Evolutionary conservation across 2,888 invertebrate genomes (phyloP).

Genomic region (Athripsodes cinereus): DNA sequence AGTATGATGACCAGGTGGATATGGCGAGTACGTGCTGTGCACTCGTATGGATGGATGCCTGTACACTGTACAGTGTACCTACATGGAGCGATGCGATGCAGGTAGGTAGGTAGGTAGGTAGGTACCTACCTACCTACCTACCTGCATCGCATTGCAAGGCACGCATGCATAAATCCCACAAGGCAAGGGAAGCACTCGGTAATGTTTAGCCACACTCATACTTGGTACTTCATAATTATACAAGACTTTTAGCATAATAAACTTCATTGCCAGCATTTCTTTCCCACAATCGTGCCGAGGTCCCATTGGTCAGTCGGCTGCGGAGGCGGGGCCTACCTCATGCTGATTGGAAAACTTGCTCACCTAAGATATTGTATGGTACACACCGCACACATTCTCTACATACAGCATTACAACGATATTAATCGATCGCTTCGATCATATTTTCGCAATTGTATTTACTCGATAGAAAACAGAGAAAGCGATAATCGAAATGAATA

Average conservation of each 20-base stretch:
- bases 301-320: slow-evolving; percentile 18
- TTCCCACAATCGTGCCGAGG: slow-evolving; percentile 20
- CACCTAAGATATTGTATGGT: slow-evolving; percentile 2
- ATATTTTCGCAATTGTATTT: background rate
- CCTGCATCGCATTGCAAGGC: background rate
- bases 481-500: background rate
- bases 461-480: background rate
- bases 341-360: slow-evolving; percentile 23
- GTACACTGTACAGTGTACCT: too few species aligned
- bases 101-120: background rate
- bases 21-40: too few species aligned
- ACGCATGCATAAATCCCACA: background rate
- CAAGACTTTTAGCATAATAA: slow-evolving; percentile 20
- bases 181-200: background rate
- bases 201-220: background rate
- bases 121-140: background rate
- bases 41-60: too few species aligned
- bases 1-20: too few species aligned
- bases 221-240: slow-evolving; percentile 14
- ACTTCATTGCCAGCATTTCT: slow-evolving; percentile 22
- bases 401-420: background rate
- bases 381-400: background rate
- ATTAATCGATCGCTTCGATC: background rate
- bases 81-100: too few species aligned
- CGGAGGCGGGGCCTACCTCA: slow-evolving; percentile 19